Evolutionary conservation across 2,113 vertebrate species (phyloP), one percentile per base, ranked within the genome.

Genomic region (Phalacrocorax aristotelis): DNA sequence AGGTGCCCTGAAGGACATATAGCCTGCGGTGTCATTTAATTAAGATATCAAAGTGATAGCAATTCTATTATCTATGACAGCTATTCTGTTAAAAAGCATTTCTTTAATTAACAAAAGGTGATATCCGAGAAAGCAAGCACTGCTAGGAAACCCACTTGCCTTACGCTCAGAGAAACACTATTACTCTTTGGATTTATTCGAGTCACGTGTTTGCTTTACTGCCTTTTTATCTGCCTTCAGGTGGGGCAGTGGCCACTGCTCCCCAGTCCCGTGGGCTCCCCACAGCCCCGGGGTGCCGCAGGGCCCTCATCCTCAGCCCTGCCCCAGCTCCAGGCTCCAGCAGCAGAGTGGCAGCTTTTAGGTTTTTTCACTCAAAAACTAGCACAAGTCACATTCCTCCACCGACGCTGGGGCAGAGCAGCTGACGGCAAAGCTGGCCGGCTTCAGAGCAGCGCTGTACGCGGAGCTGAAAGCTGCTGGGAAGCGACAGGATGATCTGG

Each of bases 21-120:
- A 97, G 95, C 97, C 93, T 97, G 76, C 74, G 82, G 97, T 97
- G 97, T 96, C 98, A 98, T 95, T 95, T 89, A 97, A 98, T 97
- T 97, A 93, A 95, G 97, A 90, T 97, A 98, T 96, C 97, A 98
- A 97, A 97, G 76, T 95, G 97, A 97, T 98, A 97, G 97, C 80
- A 92, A 52, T 93, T 95, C 66, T 97, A 93, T 89, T 86, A 95
- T 97, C 60, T 92, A 40, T 96, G 97, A 98, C 97, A 98, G 96
- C 98, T 97, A 95, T 97, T 97, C 96, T 97, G 60, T 86, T 96
- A 76, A 97, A 84, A 96, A 92, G 68, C 93, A 83, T 90, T 97
- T 96, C 96, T 98, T 96, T 93, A 94, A 97, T 97, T 97, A 97
- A 89, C 85, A 87, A 65, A 75, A 89, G 74, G 64, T 42, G 74